These are phyloP conservation scores for Vidua chalybeata DNA, from an alignment of 2,113 vertebrate species.

Conservation along the genomic window DNA sequence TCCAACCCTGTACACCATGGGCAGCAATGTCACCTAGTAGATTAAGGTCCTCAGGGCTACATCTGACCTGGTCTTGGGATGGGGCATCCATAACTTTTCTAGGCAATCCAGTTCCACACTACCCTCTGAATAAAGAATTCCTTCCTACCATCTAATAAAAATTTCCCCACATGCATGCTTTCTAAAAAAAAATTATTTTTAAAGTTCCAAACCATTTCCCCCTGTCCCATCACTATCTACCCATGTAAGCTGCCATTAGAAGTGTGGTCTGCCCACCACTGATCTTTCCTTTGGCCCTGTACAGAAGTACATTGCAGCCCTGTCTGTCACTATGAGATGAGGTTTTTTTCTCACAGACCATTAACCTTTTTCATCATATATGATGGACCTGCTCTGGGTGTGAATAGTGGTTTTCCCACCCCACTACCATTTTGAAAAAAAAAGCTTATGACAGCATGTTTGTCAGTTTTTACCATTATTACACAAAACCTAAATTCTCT, in stretches of 20 bases:
- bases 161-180: accelerated
- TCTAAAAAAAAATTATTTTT: no score
- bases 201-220: not conserved
- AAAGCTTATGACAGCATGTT: not conserved
- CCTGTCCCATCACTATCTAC: not conserved
- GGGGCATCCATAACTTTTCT: not conserved
- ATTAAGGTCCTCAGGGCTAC: not conserved
- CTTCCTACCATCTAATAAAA: not conserved
- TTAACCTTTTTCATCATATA: not conserved
- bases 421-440: not conserved
- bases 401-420: not conserved
- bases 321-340: not conserved
- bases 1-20: not conserved
- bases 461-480: not conserved
- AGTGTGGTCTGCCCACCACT: not conserved
- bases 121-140: not conserved
- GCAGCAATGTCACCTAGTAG: not conserved
- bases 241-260: not conserved
- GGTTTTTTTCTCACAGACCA: not conserved
- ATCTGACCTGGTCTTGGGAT: not conserved
- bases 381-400: not conserved
- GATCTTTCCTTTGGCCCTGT: not conserved
- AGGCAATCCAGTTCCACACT: not conserved
- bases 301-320: not conserved
- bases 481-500: not conserved